Evolutionary conservation across 2,888 invertebrate genomes (phyloP).

Genomic region (Thereva unica): DNA sequence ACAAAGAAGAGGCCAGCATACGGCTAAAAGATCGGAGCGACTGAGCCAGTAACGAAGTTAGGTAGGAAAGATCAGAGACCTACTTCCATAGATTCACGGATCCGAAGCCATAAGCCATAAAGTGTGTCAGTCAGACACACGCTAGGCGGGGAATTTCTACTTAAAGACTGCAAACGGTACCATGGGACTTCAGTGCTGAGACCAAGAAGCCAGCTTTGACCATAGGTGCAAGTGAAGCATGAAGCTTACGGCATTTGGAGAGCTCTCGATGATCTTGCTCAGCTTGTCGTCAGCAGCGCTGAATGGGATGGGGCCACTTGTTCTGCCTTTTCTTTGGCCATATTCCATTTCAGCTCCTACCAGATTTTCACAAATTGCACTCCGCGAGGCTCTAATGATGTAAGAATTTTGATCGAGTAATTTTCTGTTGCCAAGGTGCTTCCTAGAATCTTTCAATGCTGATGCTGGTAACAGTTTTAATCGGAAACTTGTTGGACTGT

Average conservation of each 20-base stretch:
- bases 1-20: slow-evolving; percentile 37
- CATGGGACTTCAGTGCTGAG: slow-evolving; percentile 2
- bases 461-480: too few species aligned
- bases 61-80: slow-evolving; percentile 43
- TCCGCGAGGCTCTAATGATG: too few species aligned
- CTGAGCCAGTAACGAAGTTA: slow-evolving; percentile 28
- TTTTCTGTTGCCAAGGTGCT: too few species aligned
- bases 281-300: too few species aligned
- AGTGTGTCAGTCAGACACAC: slow-evolving; percentile 48
- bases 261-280: too few species aligned
- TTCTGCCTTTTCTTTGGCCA: too few species aligned
- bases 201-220: slow-evolving; percentile 12
- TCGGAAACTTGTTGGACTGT: too few species aligned
- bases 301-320: too few species aligned
- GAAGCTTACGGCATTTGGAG: slow-evolving; percentile 19
- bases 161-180: slow-evolving; percentile 28
- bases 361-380: too few species aligned
- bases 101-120: slow-evolving; percentile 38
- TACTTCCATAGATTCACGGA: slow-evolving; percentile 46
- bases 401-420: too few species aligned
- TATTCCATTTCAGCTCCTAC: too few species aligned
- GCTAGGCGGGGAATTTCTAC: slow-evolving; percentile 33
- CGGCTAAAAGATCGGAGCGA: slow-evolving; percentile 28
- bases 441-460: too few species aligned
- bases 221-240: slow-evolving; percentile 26